These are phyloP conservation scores for Acronicta psi DNA, from an alignment of 2,888 invertebrate species.

Conservation along the genomic window DNA sequence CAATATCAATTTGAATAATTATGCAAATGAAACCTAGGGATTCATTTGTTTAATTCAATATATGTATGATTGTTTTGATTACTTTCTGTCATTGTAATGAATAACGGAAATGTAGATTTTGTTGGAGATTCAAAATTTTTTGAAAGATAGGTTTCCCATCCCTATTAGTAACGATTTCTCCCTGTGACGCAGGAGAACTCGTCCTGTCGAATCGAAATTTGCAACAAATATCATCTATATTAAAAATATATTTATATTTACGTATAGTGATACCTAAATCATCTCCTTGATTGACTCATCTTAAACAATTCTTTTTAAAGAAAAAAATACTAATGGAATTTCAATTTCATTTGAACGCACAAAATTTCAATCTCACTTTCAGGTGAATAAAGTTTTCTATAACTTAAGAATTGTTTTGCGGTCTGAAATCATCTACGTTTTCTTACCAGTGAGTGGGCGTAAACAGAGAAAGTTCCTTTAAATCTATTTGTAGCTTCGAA, in stretches of 20 bases:
- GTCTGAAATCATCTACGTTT: constrained; percentile 10
- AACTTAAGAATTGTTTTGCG: constrained; percentile 14
- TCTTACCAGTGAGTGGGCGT: constrained; percentile 1
- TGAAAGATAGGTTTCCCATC: too few species aligned
- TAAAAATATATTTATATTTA: too few species aligned
- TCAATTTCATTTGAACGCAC: too few species aligned
- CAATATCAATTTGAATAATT: constrained; percentile 39
- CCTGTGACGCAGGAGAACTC: too few species aligned
- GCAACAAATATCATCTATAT: too few species aligned
- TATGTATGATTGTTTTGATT: constrained; percentile 13
- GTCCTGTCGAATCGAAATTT: too few species aligned
- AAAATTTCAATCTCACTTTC: constrained; percentile 8
- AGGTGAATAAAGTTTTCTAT: constrained; percentile 1
- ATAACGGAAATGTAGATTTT: constrained; percentile 9
- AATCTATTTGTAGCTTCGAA: constrained; percentile 5
- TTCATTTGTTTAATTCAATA: constrained; percentile 22
- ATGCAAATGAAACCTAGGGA: constrained; percentile 25
- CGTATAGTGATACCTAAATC: too few species aligned
- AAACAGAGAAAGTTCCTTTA: constrained; percentile 11
- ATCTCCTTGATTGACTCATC: too few species aligned
- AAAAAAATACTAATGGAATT: too few species aligned
- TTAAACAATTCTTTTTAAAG: too few species aligned
- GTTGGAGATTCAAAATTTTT: neutral
- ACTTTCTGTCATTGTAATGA: constrained; percentile 30
- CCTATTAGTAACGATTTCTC: too few species aligned